Conservation (phyloP, 2,113 vertebrate genomes). For the Zosterops borbonicus region DNA sequence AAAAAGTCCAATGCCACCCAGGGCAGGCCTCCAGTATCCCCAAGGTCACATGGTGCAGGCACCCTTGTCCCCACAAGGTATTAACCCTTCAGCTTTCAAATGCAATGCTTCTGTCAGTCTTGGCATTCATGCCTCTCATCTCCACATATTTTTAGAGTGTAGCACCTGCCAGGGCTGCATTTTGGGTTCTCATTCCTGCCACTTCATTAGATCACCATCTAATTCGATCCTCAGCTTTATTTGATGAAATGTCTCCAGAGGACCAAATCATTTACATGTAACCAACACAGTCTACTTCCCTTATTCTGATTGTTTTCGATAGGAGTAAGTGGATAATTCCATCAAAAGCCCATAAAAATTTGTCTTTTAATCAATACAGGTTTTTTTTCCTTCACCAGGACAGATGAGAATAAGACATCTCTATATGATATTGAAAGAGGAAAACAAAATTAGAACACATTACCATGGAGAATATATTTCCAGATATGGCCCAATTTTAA, state of each 20-base stretch:
- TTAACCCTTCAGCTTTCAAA: neutral
- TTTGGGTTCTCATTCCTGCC: constrained; percentile 14
- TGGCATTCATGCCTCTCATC: neutral
- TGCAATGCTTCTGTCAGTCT: neutral
- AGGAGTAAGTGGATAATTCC: neutral
- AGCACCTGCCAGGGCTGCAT: constrained; percentile 8
- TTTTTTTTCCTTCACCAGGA: neutral
- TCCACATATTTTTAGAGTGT: rapidly evolving
- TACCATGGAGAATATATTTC: neutral
- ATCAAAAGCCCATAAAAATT: constrained; percentile 21
- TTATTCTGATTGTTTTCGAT: constrained; percentile 44
- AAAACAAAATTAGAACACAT: neutral
- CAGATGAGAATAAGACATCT: neutral
- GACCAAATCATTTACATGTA: constrained; percentile 11
- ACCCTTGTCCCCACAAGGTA: neutral
- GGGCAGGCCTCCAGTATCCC: neutral
- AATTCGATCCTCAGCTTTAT: neutral
- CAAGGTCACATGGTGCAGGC: neutral
- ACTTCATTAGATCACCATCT: constrained; percentile 44
- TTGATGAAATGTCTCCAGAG: constrained; percentile 41
- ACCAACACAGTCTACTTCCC: constrained; percentile 14
- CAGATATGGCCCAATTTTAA: neutral
- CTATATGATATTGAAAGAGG: neutral
- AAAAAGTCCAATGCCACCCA: neutral
- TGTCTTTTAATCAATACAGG: constrained; percentile 10